These are phyloP conservation scores for Sapajus apella DNA, from an alignment of 2,113 vertebrate genomes.

Conservation along the genomic window DNA sequence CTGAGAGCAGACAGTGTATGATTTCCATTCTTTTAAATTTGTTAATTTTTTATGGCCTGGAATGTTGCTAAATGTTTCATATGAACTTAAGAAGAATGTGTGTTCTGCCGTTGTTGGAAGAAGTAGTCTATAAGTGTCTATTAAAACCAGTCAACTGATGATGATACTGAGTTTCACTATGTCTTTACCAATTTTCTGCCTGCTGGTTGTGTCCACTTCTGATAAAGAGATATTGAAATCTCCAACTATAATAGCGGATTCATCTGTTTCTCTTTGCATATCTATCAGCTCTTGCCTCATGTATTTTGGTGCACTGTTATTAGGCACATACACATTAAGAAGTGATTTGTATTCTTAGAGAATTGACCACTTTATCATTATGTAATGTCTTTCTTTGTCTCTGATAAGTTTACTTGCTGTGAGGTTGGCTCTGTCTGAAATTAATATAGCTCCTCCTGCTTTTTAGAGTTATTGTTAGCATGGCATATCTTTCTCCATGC, in stretches of 20 bases:
- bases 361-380: background rate
- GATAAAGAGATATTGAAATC: background rate
- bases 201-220: background rate
- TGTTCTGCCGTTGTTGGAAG: background rate
- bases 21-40: background rate
- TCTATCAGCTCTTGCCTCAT: background rate
- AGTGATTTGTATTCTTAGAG: background rate
- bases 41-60: background rate
- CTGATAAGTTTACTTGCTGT: background rate
- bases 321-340: background rate
- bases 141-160: background rate
- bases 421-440: background rate
- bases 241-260: background rate
- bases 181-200: background rate
- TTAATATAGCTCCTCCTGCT: background rate
- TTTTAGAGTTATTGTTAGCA: background rate
- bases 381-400: background rate
- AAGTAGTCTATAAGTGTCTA: background rate
- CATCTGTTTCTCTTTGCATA: background rate
- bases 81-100: background rate
- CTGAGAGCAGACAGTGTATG: background rate
- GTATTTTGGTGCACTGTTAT: background rate
- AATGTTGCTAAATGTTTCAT: background rate
- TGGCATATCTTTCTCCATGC: background rate
- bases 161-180: background rate